Base-by-base conservation (phyloP, 2,888 invertebrate genomes). In the Aelia acuminata region DNA sequence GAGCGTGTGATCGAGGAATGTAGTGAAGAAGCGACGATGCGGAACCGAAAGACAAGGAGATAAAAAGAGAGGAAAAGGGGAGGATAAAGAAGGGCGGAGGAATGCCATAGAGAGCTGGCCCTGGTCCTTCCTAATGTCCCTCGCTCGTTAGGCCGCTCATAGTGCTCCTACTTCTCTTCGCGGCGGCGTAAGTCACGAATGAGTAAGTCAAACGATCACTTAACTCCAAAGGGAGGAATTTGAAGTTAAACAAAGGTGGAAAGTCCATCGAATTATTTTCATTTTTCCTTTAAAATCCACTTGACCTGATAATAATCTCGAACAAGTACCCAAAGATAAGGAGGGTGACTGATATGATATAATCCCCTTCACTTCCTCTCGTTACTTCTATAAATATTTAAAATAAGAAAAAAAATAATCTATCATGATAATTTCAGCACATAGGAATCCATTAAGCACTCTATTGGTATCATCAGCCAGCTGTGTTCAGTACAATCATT, bases 1-100 rank as follows among this genome's bases (percentile, higher is more conserved):
- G 85, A 85, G 89, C 89, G 89, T 89, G 89, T 89, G 89, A 89
- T 89, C n/a, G 87, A n/a, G 80, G 80, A 80, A 80, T 80, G 80
- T 47, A 43, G 80, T 80, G 80, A 80, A 80, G 18, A 31, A 80
- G 80, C 80, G 80, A 53, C 85, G 85, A 53, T 53, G 50, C 50
- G 53, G 39, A 53, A 85, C 85, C 26, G 13, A 85, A 39, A 57
- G 43, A 85, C 39, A 57, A n/a, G n/a, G 48, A 35, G 13, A 50
- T 26, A 84, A 53, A 85, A 57, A 85, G 53, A 43, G 22, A n/a
- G n/a, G n/a, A 57, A 84, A 48, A 35, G 4, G 50, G 84, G 10
- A 53, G 50, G 85, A 53, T 53, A 53, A 85, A 85, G 50, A 85
- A 53, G 48, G 49, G 53, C 85, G 22, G 10, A 31, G 85, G 85